Base-by-base conservation (phyloP, 1,140 invertebrate species). In the Arctopsyche grandis region DNA sequence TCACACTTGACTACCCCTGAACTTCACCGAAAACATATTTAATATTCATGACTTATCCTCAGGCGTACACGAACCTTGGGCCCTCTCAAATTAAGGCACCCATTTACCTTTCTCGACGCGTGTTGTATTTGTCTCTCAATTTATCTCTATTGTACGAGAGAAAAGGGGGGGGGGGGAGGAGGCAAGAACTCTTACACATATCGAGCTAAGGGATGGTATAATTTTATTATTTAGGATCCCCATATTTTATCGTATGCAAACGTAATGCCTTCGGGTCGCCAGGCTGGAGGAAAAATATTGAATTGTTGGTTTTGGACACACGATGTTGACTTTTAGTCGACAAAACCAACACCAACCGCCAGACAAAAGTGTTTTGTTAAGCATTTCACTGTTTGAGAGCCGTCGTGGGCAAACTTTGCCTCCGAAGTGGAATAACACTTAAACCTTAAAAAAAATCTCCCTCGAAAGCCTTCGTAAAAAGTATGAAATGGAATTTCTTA, bases 11-110 rank as follows among this genome's bases (percentile, higher is more conserved):
- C 56, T 22, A 52, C 56, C 70, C 43, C 74, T 63, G 74, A 56
- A n/a, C 74, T 76, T 29, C 74, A n/a, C 29, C 74, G 22, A 74
- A 76, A 76, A 76, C 56, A 76, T 76, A 63, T 76, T 76, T 76
- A 76, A 76, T 76, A 76, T 76, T 76, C 74, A 76, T 76, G 74
- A 63, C 74, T 43, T 38, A 76, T 76, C 74, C 74, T 63, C 74
- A 56, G 74, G 74, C 74, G 26, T 29, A 76, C 74, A 76, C 74
- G 74, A 76, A 76, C 7, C 29, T 63, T 58, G 74, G 26, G 74
- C 56, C 74, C 46, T 76, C 56, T 63, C 74, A 76, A 76, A 76
- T 76, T 76, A 58, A 76, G 10, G 74, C 46, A 19, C 52, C 58
- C 56, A 76, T 76, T 76, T 66, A 66, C 63, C 63, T 66, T 60